Evolutionary conservation across 2,797 vertebrate species (phyloP).

Genomic region (Peromyscus eremicus): DNA sequence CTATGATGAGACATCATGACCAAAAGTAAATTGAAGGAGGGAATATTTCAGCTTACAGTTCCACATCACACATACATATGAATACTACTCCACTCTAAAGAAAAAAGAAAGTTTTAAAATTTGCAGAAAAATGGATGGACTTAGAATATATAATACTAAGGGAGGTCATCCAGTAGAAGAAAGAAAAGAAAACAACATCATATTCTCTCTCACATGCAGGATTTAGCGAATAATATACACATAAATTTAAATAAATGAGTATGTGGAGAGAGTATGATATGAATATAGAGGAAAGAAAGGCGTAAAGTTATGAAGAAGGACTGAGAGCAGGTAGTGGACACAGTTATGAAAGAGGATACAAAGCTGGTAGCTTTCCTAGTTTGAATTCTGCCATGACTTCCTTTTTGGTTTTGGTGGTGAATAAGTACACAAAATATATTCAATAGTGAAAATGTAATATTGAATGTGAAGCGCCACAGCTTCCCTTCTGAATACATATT

Average conservation of each 20-base stretch:
- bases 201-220: not conserved
- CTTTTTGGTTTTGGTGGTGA: not conserved
- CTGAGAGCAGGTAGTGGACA: not conserved
- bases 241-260: not conserved
- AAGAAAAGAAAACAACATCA: not conserved
- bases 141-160: not conserved
- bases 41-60: too few relatives aligned
- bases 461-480: not conserved
- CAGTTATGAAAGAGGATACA: not conserved
- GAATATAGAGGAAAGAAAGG: not conserved
- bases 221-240: not conserved
- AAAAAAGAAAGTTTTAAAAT: not conserved
- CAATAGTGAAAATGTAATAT: not conserved
- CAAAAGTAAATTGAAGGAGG: too few relatives aligned
- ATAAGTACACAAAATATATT: not conserved
- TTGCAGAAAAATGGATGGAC: not conserved
- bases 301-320: not conserved
- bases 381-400: not conserved
- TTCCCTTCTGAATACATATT: not conserved
- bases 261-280: not conserved
- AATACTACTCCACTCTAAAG: not conserved
- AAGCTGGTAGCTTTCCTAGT: not conserved
- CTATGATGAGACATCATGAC: too few relatives aligned
- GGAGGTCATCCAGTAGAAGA: not conserved
- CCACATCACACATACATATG: not conserved